phyloP scores from a whole-genome alignment of 2,888 invertebrate genomes.

The Trachelus iudaicus region DNA sequence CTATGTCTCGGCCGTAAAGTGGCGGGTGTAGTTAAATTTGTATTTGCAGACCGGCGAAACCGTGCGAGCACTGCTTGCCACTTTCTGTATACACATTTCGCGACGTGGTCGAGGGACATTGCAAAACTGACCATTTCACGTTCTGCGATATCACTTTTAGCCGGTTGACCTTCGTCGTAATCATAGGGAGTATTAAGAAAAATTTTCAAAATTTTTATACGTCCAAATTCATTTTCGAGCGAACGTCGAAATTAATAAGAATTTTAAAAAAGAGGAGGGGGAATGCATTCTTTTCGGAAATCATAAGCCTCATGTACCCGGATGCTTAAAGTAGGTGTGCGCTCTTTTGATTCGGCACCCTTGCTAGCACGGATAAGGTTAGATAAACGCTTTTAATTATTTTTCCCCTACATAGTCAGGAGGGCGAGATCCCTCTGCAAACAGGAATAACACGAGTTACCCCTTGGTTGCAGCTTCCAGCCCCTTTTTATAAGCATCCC shows the following conservation, averaged over 20 bases:
- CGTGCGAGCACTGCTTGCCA: background rate
- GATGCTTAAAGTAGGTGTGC: background rate
- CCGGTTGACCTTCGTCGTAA: background rate
- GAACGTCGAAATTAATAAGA: background rate
- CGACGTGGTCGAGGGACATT: background rate
- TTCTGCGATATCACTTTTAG: background rate
- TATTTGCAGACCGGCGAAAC: conserved; percentile 48
- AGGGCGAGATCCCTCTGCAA: conserved; percentile 42
- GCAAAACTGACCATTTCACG: background rate
- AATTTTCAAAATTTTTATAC: background rate
- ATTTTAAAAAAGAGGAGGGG: background rate
- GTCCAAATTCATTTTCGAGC: too few relatives aligned
- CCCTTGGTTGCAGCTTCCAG: conserved; percentile 16
- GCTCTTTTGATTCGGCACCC: conserved; percentile 1
- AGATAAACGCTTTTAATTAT: conserved; percentile 53
- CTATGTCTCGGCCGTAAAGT: conserved; percentile 54
- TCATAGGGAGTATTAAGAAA: background rate
- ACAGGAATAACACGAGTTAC: conserved; percentile 37
- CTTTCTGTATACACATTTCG: background rate
- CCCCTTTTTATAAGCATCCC: conserved; percentile 12
- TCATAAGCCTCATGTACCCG: background rate
- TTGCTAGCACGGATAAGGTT: conserved; percentile 40
- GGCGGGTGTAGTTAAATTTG: conserved; percentile 54
- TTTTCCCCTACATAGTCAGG: conserved; percentile 28
- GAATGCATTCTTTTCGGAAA: background rate